phyloP scores from a whole-genome alignment of 1,140 invertebrate species.

The Drosophila pallidifrons region DNA sequence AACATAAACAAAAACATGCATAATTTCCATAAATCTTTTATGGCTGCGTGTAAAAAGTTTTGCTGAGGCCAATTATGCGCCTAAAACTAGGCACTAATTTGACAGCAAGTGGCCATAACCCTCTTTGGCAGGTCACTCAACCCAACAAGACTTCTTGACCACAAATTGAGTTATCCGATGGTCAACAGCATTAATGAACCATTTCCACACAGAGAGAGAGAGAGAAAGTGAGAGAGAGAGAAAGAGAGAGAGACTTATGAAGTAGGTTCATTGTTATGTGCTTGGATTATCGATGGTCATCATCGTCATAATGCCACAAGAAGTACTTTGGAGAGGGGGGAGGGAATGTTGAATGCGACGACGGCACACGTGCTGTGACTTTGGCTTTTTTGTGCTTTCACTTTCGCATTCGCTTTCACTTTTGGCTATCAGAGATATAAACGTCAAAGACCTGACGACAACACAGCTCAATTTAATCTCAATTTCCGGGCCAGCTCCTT shows the following conservation, averaged over 20 bases:
- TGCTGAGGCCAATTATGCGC: slow-evolving; percentile 70
- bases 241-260: slow-evolving; percentile 8
- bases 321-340: background rate
- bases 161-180: slow-evolving; percentile 67
- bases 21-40: slow-evolving; percentile 83
- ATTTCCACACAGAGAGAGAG: slow-evolving; percentile 14
- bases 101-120: slow-evolving; percentile 69
- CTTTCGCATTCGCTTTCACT: background rate
- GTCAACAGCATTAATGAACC: slow-evolving; percentile 37
- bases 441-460: slow-evolving; percentile 14
- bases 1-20: slow-evolving; percentile 74
- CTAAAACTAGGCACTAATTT: slow-evolving; percentile 76
- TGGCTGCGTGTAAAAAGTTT: slow-evolving; percentile 72
- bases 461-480: slow-evolving; percentile 26
- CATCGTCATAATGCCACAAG: background rate
- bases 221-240: slow-evolving; percentile 8
- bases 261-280: slow-evolving; percentile 40
- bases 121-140: slow-evolving; percentile 44
- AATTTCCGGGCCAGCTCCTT: slow-evolving; percentile 13
- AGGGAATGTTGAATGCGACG: background rate
- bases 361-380: slow-evolving; percentile 22
- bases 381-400: slow-evolving; percentile 7
- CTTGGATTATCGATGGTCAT: slow-evolving; percentile 45
- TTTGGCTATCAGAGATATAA: slow-evolving; percentile 3
- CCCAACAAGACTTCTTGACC: slow-evolving; percentile 49